These are phyloP conservation scores for Tenrec ecaudatus DNA, from an alignment of 2,113 vertebrate species.

Conservation along the genomic window DNA sequence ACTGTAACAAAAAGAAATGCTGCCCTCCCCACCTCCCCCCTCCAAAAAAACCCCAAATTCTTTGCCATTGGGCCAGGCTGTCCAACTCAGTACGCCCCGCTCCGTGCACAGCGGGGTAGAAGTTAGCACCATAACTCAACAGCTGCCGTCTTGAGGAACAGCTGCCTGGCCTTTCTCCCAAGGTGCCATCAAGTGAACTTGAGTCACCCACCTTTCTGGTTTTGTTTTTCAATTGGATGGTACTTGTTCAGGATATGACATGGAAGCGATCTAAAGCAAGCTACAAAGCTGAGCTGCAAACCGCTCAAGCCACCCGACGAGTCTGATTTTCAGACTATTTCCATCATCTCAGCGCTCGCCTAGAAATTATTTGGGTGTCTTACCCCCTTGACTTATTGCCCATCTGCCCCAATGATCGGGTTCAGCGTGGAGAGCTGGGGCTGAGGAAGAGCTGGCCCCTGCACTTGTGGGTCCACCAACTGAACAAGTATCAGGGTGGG, in stretches of 20 bases:
- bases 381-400: neutral
- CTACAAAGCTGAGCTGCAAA: neutral
- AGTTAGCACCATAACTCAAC: neutral
- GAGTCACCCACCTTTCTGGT: neutral
- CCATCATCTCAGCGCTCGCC: neutral
- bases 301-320: neutral
- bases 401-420: too few species aligned
- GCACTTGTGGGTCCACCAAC: neutral
- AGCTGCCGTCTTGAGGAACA: neutral
- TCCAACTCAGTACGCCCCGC: neutral
- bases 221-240: neutral
- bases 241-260: too few species aligned
- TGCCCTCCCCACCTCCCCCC: neutral
- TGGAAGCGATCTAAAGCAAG: too few species aligned
- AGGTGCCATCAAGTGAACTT: neutral
- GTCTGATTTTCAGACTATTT: neutral
- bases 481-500: fast-evolving
- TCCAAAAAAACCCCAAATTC: neutral
- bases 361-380: neutral
- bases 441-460: neutral
- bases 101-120: neutral
- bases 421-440: neutral
- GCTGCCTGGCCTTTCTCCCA: neutral
- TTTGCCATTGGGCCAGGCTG: too few species aligned
- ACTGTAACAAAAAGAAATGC: neutral